Base-by-base conservation (phyloP, 2,113 vertebrate genomes). In the Empidonax alnorum region DNA sequence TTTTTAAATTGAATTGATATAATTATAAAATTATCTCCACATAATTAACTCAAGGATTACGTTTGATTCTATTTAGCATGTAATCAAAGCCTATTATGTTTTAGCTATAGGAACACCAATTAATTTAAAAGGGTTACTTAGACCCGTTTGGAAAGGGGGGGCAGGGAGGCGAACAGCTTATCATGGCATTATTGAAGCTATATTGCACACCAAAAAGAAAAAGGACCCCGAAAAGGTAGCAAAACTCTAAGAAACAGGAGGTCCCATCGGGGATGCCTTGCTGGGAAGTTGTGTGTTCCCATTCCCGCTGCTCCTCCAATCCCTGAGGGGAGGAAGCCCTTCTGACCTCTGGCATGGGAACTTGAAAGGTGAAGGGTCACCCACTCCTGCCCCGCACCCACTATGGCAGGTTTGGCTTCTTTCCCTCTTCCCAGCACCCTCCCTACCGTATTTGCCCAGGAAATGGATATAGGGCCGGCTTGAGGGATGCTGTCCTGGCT, bases 1-100 rank as follows among this genome's bases (percentile, higher is more conserved):
- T 97, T 97, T 97, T 98, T 97, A 97, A 98, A 98, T 95, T 97
- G 97, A 97, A 98, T 97, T 98, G 98, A 98, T 98, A 98, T 97
- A 98, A 98, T 98, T 98, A 98, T 98, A 98, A 98, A 98, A 98
- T 98, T 98, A 98, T 98, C 98, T 98, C 97, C 98, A 98, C 97
- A 82, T 98, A 98, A 98, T 98, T 98, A 98, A 98, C 97, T 97
- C 97, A 97, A 97, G 98, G 98, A 98, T 98, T 98, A 98, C 93
- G 97, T 97, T 97, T 97, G 97, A 98, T 98, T 98, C 98, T 98
- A 96, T 98, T 98, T 98, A 98, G 98, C 98, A 98, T 97, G 98
- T 98, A 98, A 98, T 98, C 97, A 98, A 98, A 98, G 97, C 97
- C 98, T 97, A 98, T 98, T 98, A 98, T 97, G 98, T 98, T 98